phyloP scores from a whole-genome alignment of 2,888 invertebrate species.

The Alitta virens region DNA sequence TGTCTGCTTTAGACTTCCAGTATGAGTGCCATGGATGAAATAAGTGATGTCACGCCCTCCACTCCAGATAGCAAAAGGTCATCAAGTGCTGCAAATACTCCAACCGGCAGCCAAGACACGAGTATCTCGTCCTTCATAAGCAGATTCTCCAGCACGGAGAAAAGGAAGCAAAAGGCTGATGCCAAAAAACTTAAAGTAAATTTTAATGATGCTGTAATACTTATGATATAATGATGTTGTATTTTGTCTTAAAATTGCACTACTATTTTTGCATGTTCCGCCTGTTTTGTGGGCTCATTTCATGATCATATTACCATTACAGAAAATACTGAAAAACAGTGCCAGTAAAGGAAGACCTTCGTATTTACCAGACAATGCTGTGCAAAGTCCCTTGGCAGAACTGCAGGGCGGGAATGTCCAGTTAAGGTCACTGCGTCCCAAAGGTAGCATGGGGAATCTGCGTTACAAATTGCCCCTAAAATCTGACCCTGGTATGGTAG shows the following conservation, averaged over 20 bases:
- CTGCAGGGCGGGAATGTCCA: constrained; percentile 12
- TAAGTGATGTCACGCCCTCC: not conserved
- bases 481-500: constrained; percentile 11
- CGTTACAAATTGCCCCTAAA: constrained; percentile 12
- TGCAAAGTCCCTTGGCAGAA: constrained; percentile 13
- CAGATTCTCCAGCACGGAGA: constrained; percentile 10
- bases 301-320: not conserved
- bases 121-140: constrained; percentile 6
- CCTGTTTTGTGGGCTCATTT: not conserved
- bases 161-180: constrained; percentile 16
- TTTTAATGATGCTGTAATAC: not conserved
- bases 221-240: too few relatives aligned
- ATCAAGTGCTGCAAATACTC: constrained; percentile 9
- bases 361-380: constrained; percentile 16
- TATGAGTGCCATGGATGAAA: constrained; percentile 3
- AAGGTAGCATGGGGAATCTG: constrained; percentile 17
- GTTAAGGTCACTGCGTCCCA: constrained; percentile 14
- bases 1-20: constrained; percentile 8
- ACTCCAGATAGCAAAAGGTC: constrained; percentile 6
- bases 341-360: constrained; percentile 12
- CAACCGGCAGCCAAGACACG: constrained; percentile 12
- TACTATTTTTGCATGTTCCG: too few relatives aligned
- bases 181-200: constrained; percentile 15
- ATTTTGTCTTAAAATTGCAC: too few relatives aligned
- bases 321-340: constrained; percentile 13